Evolutionary conservation across 2,888 invertebrate genomes (phyloP).

Genomic region (Synergus japonicus): DNA sequence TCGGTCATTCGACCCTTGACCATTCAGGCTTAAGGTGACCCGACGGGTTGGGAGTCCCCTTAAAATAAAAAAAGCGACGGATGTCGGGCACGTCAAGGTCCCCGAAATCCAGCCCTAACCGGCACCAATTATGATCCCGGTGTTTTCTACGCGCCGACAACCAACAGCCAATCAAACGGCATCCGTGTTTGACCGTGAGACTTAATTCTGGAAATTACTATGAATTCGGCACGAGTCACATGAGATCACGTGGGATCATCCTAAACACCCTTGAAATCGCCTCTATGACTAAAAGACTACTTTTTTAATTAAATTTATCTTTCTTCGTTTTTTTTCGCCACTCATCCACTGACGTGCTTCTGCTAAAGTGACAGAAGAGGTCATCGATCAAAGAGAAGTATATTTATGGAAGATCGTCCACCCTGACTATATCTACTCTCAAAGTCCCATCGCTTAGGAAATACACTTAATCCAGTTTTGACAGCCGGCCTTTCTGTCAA

Average conservation of each 20-base stretch:
- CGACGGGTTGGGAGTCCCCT: neutral
- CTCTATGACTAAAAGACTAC: neutral
- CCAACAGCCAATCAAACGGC: slow-evolving; percentile 34
- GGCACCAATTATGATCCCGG: slow-evolving; percentile 41
- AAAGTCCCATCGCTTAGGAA: slow-evolving; percentile 4
- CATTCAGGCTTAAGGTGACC: slow-evolving; percentile 22
- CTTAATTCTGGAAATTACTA: slow-evolving; percentile 59
- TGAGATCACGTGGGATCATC: slow-evolving; percentile 37
- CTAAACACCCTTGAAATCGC: neutral
- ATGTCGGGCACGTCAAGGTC: slow-evolving; percentile 64
- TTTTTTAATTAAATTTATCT: neutral
- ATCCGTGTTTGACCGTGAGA: slow-evolving; percentile 54
- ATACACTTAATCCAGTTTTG: slow-evolving; percentile 31
- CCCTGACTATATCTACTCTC: neutral
- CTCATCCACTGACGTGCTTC: neutral
- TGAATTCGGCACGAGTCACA: slow-evolving; percentile 53
- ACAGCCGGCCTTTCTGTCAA: slow-evolving; percentile 18
- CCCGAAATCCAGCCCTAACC: slow-evolving; percentile 49
- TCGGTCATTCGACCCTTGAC: neutral
- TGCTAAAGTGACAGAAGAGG: slow-evolving; percentile 13
- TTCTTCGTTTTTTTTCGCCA: neutral
- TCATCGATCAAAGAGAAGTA: slow-evolving; percentile 14
- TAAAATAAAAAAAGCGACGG: slow-evolving; percentile 56
- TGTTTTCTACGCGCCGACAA: slow-evolving; percentile 30
- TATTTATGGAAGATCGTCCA: slow-evolving; percentile 11